phyloP scores from a whole-genome alignment of 2,113 vertebrate species.

The Gracilinanus agilis region DNA sequence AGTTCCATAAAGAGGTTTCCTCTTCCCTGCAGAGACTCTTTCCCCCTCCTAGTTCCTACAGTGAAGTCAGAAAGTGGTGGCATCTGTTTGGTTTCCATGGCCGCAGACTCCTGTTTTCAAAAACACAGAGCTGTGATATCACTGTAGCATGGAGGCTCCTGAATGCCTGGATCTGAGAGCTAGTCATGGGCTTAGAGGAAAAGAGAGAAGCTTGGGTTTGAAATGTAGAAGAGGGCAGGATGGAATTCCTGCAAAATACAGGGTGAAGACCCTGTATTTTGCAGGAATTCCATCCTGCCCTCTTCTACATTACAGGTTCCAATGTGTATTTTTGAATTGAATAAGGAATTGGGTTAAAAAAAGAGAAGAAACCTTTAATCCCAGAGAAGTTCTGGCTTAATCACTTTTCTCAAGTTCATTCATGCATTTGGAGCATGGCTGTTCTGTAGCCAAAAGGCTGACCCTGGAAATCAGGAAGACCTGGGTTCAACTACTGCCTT shows the following conservation, averaged over 20 bases:
- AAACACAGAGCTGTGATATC: slow-evolving; percentile 64
- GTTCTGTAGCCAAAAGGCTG: neutral
- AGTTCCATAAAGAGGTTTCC: slow-evolving; percentile 8
- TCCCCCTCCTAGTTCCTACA: neutral
- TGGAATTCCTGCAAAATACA: too few relatives aligned
- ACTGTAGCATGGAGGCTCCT: neutral
- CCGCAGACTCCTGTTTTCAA: slow-evolving; percentile 63
- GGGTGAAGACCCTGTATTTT: too few relatives aligned
- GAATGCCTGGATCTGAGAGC: neutral
- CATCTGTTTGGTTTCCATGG: slow-evolving; percentile 68
- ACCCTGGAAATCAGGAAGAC: neutral
- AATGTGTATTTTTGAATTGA: too few relatives aligned
- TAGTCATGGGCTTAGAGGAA: neutral
- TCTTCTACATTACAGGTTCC: too few relatives aligned
- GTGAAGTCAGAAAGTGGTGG: slow-evolving; percentile 34
- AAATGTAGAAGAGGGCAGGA: too few relatives aligned
- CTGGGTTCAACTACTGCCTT: neutral
- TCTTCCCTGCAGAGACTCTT: neutral
- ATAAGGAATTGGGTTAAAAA: too few relatives aligned
- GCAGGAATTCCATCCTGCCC: too few relatives aligned
- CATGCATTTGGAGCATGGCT: neutral
- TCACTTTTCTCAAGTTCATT: neutral
- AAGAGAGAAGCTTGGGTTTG: neutral
- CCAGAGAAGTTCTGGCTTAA: too few relatives aligned
- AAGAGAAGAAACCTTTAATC: too few relatives aligned